phyloP scores from a whole-genome alignment of 2,888 invertebrate species.

The Papilio gigon region DNA sequence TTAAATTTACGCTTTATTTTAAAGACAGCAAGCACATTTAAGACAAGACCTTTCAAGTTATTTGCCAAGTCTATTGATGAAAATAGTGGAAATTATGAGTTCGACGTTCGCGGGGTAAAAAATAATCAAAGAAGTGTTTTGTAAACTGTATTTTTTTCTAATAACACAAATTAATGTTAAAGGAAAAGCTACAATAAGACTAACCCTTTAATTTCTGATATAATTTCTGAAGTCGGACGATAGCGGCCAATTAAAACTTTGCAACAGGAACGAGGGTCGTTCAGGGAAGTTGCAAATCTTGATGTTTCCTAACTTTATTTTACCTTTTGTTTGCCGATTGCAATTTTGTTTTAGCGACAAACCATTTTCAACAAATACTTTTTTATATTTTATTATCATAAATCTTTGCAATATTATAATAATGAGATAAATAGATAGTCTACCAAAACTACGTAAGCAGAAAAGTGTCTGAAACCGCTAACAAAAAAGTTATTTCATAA shows the following conservation, averaged over 20 bases:
- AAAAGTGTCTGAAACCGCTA: no score
- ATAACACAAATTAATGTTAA: not conserved
- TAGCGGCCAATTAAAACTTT: conserved; percentile 75
- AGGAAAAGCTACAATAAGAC: conserved; percentile 21
- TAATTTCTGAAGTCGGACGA: conserved; percentile 72
- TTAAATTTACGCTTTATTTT: not conserved
- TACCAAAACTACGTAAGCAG: no score
- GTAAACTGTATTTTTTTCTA: not conserved
- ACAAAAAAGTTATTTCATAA: no score
- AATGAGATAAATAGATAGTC: no score
- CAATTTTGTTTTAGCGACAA: conserved; percentile 24
- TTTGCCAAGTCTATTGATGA: not conserved
- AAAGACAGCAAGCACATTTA: not conserved
- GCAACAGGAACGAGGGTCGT: conserved; percentile 59
- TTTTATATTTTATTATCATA: not conserved
- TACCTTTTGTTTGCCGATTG: conserved; percentile 36
- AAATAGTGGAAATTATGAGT: no score
- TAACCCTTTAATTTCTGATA: conserved; percentile 28
- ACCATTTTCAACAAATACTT: conserved; percentile 9
- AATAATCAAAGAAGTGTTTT: no score
- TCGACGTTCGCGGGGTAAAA: no score
- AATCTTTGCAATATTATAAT: not conserved
- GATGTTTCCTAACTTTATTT: conserved; percentile 45
- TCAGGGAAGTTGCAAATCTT: conserved; percentile 60
- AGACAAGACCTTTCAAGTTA: not conserved